These are phyloP conservation scores for Ctenodactylus gundi DNA, from an alignment of 2,113 vertebrate species.

Conservation along the genomic window DNA sequence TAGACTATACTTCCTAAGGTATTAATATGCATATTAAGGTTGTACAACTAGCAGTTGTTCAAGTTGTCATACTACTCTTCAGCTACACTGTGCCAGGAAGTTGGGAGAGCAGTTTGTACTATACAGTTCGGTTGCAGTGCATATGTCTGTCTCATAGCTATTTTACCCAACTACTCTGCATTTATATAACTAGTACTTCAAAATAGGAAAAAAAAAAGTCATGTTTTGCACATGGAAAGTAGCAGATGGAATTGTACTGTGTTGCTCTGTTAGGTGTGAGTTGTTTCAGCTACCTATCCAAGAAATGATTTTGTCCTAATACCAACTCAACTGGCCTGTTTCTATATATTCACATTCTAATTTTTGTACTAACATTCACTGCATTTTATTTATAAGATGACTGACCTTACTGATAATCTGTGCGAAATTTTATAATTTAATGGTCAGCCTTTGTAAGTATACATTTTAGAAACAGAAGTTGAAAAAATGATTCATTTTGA, in stretches of 20 bases:
- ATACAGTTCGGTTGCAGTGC: slow-evolving; percentile 19
- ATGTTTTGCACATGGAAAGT: slow-evolving; percentile 71
- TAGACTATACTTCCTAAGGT: slow-evolving; percentile 80
- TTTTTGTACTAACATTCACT: not conserved
- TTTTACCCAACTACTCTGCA: slow-evolving; percentile 61
- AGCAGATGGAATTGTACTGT: slow-evolving; percentile 63
- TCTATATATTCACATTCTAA: not conserved
- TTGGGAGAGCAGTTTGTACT: slow-evolving; percentile 16
- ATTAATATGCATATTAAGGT: slow-evolving; percentile 66
- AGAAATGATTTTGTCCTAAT: not conserved
- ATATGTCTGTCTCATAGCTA: slow-evolving; percentile 15
- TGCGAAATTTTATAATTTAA: slow-evolving; percentile 31
- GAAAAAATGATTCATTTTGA: slow-evolving; percentile 8
- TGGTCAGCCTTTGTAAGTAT: not conserved
- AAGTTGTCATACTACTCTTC: slow-evolving; percentile 20
- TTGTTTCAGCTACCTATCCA: slow-evolving; percentile 44
- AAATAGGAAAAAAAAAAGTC: slow-evolving; percentile 35
- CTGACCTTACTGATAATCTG: not conserved
- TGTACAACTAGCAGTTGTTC: slow-evolving; percentile 60
- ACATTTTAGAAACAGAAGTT: slow-evolving; percentile 27
- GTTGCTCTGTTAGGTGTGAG: slow-evolving; percentile 64
- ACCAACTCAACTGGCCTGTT: not conserved
- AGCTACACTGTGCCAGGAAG: slow-evolving; percentile 57
- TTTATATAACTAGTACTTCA: slow-evolving; percentile 33
- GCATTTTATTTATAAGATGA: not conserved